Percentiles rank a stretch among this genome's conserved stretches.
phyloP scores from a whole-genome alignment of 2,113 vertebrate species.

The Crypturellus undulatus region DNA sequence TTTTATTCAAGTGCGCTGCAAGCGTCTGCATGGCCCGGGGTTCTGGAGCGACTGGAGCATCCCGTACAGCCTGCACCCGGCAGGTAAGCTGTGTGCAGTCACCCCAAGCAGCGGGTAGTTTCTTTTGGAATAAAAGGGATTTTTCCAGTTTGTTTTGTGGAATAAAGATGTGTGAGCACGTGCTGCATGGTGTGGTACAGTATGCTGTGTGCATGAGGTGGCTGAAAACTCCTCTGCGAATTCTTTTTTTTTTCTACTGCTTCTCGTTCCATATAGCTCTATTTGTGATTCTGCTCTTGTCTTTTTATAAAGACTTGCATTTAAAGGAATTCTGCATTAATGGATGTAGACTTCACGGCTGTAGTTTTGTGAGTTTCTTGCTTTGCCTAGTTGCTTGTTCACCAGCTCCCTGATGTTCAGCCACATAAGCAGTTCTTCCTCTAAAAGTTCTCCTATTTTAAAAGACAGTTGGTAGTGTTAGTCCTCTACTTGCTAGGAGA shows the following conservation, averaged over 20 bases:
- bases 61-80: slow-evolving; percentile 67
- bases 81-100: slow-evolving; percentile 73
- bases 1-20: slow-evolving; percentile 82
- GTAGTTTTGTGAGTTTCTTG: neutral
- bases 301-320: neutral
- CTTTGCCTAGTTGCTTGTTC: neutral
- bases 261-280: neutral
- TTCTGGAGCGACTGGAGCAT: slow-evolving; percentile 92
- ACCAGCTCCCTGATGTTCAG: neutral
- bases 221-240: neutral
- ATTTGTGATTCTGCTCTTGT: neutral
- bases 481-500: neutral
- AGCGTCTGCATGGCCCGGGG: slow-evolving; percentile 49
- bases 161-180: neutral
- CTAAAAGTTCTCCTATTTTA: neutral
- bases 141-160: neutral
- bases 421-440: neutral
- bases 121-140: neutral
- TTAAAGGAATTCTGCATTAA: neutral
- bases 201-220: rapidly evolving
- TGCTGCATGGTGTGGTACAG: neutral
- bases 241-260: neutral
- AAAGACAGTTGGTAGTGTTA: rapidly evolving
- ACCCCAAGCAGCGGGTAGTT: rapidly evolving
- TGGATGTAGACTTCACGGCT: rapidly evolving